Percentiles rank a stretch among this genome's conserved stretches.
Conservation (phyloP, 2,113 vertebrate species). For the Phaethon lepturus region DNA sequence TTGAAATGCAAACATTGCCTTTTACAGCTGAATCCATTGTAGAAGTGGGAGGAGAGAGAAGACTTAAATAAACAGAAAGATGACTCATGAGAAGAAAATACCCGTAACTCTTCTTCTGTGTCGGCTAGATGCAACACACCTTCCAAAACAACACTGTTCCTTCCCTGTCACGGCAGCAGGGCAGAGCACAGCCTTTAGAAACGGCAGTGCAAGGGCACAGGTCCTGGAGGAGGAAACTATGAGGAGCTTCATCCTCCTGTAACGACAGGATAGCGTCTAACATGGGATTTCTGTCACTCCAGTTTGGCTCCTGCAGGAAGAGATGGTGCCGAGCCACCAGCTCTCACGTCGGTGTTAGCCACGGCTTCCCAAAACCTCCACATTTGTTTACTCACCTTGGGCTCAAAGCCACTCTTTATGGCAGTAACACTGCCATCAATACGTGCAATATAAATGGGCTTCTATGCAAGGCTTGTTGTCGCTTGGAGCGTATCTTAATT, state of each 20-base stretch:
- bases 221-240: not conserved
- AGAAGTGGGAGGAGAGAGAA: not conserved
- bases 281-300: rapidly evolving
- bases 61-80: not conserved
- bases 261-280: rapidly evolving
- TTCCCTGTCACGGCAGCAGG: not conserved
- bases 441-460: not conserved
- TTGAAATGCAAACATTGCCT: not conserved
- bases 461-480: not conserved
- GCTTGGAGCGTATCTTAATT: not conserved
- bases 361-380: not conserved
- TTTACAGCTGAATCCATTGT: not conserved
- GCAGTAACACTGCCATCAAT: rapidly evolving
- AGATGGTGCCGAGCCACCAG: not conserved
- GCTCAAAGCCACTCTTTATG: rapidly evolving
- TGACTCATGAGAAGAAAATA: not conserved
- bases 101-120: not conserved
- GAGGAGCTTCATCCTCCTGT: not conserved
- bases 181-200: not conserved
- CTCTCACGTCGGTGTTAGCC: not conserved
- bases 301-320: not conserved
- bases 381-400: rapidly evolving
- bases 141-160: not conserved
- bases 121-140: rapidly evolving
- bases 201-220: not conserved